These are phyloP conservation scores for Cyclargus thomasi DNA, from an alignment of 1,140 invertebrate genomes.

Conservation along the genomic window DNA sequence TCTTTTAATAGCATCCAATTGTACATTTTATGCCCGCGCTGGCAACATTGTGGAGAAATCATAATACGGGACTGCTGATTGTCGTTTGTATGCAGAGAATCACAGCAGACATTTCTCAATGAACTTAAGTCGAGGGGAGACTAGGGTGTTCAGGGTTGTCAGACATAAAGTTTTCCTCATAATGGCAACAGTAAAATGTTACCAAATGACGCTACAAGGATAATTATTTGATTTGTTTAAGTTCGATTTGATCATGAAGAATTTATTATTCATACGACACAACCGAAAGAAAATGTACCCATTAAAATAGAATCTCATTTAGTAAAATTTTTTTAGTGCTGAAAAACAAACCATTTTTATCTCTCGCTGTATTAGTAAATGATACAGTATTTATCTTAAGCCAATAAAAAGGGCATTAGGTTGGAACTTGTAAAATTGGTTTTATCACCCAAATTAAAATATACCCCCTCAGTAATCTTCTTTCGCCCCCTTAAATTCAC, in stretches of 20 bases:
- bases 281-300: too few relatives aligned
- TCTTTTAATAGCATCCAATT: slow-evolving; percentile 12
- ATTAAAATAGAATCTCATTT: too few relatives aligned
- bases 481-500: slow-evolving; percentile 78
- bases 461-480: slow-evolving; percentile 75
- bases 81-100: slow-evolving; percentile 76
- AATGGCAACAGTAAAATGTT: slow-evolving; percentile 17
- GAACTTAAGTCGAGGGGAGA: slow-evolving; percentile 45
- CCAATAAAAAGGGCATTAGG: slow-evolving; percentile 1
- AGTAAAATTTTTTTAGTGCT: not conserved
- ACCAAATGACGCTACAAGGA: not conserved
- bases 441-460: slow-evolving; percentile 68
- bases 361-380: not conserved
- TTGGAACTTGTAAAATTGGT: slow-evolving; percentile 24
- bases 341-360: not conserved
- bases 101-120: slow-evolving; percentile 73
- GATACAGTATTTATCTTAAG: not conserved
- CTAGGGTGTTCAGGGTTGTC: slow-evolving; percentile 39
- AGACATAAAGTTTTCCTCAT: slow-evolving; percentile 54
- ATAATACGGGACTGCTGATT: slow-evolving; percentile 60
- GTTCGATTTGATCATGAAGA: too few relatives aligned
- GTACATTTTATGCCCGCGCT: not conserved
- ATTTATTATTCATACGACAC: too few relatives aligned
- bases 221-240: slow-evolving; percentile 17
- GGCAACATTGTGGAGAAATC: slow-evolving; percentile 35